Percentiles rank a stretch among this genome's conserved stretches.
Conservation (phyloP, 2,888 invertebrate genomes). For the Saturnia japonica region DNA sequence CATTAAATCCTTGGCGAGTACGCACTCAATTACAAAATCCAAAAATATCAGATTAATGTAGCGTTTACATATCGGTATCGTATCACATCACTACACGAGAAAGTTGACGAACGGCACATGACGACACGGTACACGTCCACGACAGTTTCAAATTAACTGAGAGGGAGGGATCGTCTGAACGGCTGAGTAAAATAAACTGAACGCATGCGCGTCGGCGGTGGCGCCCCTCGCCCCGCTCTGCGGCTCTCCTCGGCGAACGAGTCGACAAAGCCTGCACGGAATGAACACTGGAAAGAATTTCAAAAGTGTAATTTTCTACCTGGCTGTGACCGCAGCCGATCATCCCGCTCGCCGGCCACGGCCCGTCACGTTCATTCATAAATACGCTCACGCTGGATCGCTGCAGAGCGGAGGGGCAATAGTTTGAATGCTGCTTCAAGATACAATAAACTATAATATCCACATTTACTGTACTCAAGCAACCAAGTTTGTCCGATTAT, state of each 20-base stretch:
- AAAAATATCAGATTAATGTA: constrained; percentile 48
- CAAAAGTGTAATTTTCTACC: constrained; percentile 80
- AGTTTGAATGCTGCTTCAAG: constrained; percentile 52
- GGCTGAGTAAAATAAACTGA: constrained; percentile 64
- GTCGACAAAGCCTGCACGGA: constrained; percentile 73
- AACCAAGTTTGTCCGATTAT: constrained; percentile 65
- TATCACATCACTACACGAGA: constrained; percentile 81
- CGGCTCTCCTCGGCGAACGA: constrained; percentile 75
- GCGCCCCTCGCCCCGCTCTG: constrained; percentile 78
- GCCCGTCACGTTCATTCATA: constrained; percentile 81
- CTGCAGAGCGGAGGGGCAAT: constrained; percentile 41
- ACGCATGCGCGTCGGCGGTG: constrained; percentile 75
- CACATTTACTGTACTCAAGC: constrained; percentile 51
- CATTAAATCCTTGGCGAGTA: constrained; percentile 34
- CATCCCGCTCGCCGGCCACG: constrained; percentile 65
- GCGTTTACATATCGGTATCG: constrained; percentile 66
- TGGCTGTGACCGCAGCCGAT: constrained; percentile 70
- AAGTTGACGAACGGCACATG: constrained; percentile 83
- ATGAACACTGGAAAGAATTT: constrained; percentile 77
- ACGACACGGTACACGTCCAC: constrained; percentile 79
- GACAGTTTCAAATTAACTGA: constrained; percentile 74
- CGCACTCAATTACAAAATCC: constrained; percentile 47
- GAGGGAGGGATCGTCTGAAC: constrained; percentile 73
- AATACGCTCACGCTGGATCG: constrained; percentile 49
- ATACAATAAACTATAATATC: constrained; percentile 50